phyloP scores from a whole-genome alignment of 2,888 invertebrate genomes.

The Pheosia gnoma region DNA sequence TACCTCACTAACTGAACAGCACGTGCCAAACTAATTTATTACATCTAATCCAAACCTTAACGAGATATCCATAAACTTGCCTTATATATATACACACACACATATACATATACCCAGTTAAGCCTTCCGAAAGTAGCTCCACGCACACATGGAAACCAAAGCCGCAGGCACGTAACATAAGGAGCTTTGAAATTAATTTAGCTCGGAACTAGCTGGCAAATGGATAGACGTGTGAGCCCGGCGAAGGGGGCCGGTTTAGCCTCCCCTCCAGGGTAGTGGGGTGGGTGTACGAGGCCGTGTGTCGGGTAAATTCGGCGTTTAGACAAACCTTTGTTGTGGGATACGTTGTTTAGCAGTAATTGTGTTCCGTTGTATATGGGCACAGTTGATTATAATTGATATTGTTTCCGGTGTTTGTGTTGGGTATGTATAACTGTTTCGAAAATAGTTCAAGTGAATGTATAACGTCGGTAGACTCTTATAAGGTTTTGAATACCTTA shows the following conservation, averaged over 20 bases:
- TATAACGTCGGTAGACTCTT: background rate
- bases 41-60: constrained; percentile 78
- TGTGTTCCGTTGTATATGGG: constrained; percentile 62
- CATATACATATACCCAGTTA: constrained; percentile 70
- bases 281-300: constrained; percentile 50
- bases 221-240: constrained; percentile 83
- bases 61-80: constrained; percentile 74
- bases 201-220: constrained; percentile 85
- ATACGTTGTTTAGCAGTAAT: constrained; percentile 73
- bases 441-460: background rate
- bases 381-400: constrained; percentile 57
- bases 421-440: background rate
- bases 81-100: constrained; percentile 43
- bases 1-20: constrained; percentile 45
- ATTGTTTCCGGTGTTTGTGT: constrained; percentile 33
- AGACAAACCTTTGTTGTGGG: constrained; percentile 79
- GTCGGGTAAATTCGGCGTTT: constrained; percentile 80
- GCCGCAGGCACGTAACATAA: constrained; percentile 85
- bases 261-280: constrained; percentile 28
- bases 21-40: constrained; percentile 71
- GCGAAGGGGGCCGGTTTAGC: constrained; percentile 53
- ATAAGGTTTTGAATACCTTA: too few species aligned
- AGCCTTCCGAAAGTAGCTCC: constrained; percentile 78
- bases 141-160: constrained; percentile 74
- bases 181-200: constrained; percentile 85